A percentile compares a stretch with the other conserved stretches of the same genome.
phyloP scores from a whole-genome alignment of 2,797 vertebrate genomes.

The Margarornis squamiger region DNA sequence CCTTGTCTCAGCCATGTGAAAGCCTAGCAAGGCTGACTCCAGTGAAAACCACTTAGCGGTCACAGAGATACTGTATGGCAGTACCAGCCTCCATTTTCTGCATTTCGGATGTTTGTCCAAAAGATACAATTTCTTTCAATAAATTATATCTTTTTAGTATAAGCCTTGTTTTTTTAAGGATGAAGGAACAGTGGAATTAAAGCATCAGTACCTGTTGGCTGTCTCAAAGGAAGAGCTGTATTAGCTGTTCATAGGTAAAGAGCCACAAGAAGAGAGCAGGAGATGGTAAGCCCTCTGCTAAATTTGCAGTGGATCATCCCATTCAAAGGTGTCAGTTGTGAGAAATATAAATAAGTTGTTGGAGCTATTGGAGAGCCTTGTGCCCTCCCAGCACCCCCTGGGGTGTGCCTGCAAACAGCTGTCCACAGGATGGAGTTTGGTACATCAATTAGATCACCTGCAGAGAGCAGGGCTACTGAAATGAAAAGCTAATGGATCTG shows the following conservation, averaged over 20 bases:
- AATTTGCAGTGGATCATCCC: not conserved
- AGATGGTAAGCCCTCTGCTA: not conserved
- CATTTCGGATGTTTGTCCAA: not conserved
- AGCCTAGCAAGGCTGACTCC: not conserved
- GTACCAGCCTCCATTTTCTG: not conserved
- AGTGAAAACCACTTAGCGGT: not conserved
- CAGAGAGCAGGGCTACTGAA: not conserved
- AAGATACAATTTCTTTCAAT: not conserved
- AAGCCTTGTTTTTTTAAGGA: not conserved
- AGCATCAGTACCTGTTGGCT: not conserved
- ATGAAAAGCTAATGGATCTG: not conserved
- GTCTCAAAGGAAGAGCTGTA: not conserved
- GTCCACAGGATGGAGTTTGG: rapidly evolving
- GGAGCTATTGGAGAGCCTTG: not conserved
- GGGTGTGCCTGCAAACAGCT: not conserved
- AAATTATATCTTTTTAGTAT: not conserved
- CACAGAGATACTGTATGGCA: not conserved
- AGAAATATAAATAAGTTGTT: not conserved
- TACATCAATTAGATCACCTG: not conserved
- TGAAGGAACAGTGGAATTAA: not conserved
- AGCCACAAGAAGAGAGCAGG: not conserved
- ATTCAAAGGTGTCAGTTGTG: not conserved
- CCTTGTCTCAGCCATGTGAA: not conserved
- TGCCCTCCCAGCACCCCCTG: not conserved
- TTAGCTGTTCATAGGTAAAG: not conserved